A percentile compares a stretch with the other conserved stretches of the same genome.
Evolutionary conservation across 2,797 vertebrate genomes (phyloP).

Genomic region (Buceros bicornis): DNA sequence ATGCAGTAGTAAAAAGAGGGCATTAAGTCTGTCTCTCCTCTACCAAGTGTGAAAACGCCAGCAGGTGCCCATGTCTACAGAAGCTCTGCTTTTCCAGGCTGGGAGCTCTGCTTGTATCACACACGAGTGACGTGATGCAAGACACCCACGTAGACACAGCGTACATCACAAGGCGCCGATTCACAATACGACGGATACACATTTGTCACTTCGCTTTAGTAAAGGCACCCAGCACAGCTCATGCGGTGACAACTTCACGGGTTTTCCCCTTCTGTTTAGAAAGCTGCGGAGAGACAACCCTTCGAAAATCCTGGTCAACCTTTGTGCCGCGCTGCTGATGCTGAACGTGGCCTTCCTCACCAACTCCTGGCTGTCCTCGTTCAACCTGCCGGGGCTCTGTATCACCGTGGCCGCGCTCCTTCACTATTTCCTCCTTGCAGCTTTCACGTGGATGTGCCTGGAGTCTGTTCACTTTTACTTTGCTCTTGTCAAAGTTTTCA

Average conservation of each 20-base stretch:
- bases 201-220: neutral
- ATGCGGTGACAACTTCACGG: neutral
- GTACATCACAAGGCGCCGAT: neutral
- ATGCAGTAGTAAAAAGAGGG: neutral
- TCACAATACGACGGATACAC: neutral
- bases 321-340: constrained; percentile 86
- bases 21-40: neutral
- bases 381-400: constrained; percentile 82
- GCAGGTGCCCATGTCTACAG: neutral
- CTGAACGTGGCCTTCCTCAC: constrained; percentile 87
- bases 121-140: neutral
- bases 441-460: constrained; percentile 93
- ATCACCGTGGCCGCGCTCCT: constrained; percentile 80
- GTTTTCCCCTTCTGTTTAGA: constrained; percentile 65
- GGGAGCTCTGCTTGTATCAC: neutral
- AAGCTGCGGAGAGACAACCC: constrained; percentile 88
- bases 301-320: constrained; percentile 92
- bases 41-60: neutral
- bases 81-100: neutral
- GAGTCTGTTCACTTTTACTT: constrained; percentile 92
- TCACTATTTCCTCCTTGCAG: constrained; percentile 91
- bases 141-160: neutral
- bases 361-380: constrained; percentile 87
- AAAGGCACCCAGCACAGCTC: neutral
- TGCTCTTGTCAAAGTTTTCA: constrained; percentile 92